These are phyloP conservation scores for Leptinotarsa juncta DNA, from an alignment of 2,888 invertebrate genomes.

Conservation along the genomic window DNA sequence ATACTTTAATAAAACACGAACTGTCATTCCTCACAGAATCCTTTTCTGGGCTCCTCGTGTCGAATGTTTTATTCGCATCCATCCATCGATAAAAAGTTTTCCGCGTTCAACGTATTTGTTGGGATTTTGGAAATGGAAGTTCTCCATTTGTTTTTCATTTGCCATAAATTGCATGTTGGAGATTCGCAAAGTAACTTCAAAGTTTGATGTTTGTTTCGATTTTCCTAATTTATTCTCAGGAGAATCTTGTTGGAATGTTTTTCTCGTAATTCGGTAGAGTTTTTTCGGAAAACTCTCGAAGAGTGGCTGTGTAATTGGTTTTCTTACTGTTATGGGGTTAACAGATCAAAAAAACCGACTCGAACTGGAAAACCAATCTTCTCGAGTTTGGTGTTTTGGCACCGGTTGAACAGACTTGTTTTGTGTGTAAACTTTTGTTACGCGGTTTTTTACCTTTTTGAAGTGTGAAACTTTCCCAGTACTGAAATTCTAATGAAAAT, in stretches of 20 bases:
- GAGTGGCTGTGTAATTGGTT: not conserved
- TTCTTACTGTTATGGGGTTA: not conserved
- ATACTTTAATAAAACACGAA: slow-evolving; percentile 1
- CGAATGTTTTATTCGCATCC: slow-evolving; percentile 13
- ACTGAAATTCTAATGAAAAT: no score
- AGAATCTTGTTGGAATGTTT: slow-evolving; percentile 12
- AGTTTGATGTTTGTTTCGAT: slow-evolving; percentile 26
- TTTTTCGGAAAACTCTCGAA: not conserved
- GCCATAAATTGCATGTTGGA: slow-evolving; percentile 17
- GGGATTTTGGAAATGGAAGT: slow-evolving; percentile 24
- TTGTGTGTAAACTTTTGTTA: not conserved
- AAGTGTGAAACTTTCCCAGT: no score
- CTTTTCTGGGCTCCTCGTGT: slow-evolving; percentile 1
- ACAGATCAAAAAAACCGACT: not conserved
- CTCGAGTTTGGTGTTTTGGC: not conserved
- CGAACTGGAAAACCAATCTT: not conserved
- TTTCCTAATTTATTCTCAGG: slow-evolving; percentile 19
- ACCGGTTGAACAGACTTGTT: not conserved
- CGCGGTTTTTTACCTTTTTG: no score
- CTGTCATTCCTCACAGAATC: not conserved
- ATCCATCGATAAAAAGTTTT: slow-evolving; percentile 24
- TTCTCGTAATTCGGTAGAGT: not conserved
- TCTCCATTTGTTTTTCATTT: slow-evolving; percentile 25
- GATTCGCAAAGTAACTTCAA: slow-evolving; percentile 11
- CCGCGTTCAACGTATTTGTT: slow-evolving; percentile 20